Evolutionary conservation across 2,888 invertebrate species (phyloP), one percentile per base, ranked within the genome.

Genomic region (Azorinus chamasolen): DNA sequence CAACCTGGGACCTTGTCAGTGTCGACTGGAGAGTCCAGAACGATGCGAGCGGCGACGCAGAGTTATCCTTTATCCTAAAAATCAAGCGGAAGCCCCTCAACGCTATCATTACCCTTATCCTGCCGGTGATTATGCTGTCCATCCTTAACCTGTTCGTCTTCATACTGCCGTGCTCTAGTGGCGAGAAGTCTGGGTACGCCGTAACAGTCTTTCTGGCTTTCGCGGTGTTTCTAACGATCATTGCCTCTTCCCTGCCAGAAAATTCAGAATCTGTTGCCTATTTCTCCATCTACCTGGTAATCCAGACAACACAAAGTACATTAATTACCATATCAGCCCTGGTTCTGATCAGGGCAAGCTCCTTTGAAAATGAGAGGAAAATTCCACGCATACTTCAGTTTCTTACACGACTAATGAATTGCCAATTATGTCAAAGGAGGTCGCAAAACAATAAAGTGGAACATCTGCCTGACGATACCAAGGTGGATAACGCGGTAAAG

Each of bases 181-280:
- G 75, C 0, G 80, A 80, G 37, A 69, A 70, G 25, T 69, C 73
- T 12, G 57, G 72, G 5, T 80, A 73, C 50, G 64, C 76, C 1
- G 37, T 80, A 2, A 80, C 76, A 0, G 80, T 76, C 2, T 80
- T 80, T 20, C 46, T 80, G 54, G 64, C 80, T 0, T 63, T 80
- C 16, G 80, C 72, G 12, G 76, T 76, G 8, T 73, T 76, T 50
- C 45, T 80, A 61, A 65, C 80, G 1, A 76, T 80, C 10, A 41
- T 76, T 16, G 51, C 68, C 0, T 32, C 72, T 1, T 65, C 75
- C 1, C 48, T 80, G 14, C 80, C 80, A 0, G 69, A 64, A 37
- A 70, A 69, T 37, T 76, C 80, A 0, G 79, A 75, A 8, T 53
- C 24, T 0, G 37, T 65, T 0, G 68, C 75, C 16, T 55, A 65